phyloP scores from a whole-genome alignment of 2,888 invertebrate species.

The Hetaerina titia region DNA sequence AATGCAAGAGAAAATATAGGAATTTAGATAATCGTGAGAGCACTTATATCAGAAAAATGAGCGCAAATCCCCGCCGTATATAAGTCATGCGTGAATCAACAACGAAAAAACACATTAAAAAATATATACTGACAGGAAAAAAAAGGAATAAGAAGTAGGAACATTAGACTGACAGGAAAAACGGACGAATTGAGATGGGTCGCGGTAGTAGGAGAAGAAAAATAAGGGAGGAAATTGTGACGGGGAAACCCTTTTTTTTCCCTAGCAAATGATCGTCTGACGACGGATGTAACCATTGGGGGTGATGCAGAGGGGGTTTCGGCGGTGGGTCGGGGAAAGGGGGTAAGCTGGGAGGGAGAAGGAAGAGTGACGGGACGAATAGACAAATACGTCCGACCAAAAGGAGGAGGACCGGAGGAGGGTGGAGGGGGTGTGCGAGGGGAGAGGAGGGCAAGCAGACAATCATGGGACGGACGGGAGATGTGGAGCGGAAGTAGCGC shows the following conservation, averaged over 20 bases:
- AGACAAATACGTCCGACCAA: not conserved
- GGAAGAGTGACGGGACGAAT: not conserved
- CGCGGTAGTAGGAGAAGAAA: not conserved
- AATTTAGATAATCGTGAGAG: not conserved
- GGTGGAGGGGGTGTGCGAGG: not conserved
- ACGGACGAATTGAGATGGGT: conserved; percentile 6
- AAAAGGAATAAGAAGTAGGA: not conserved
- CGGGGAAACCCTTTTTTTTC: not conserved
- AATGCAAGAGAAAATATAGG: not conserved
- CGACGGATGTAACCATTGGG: not conserved
- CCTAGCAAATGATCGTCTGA: conserved; percentile 5
- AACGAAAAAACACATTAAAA: not conserved
- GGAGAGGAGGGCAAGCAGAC: not conserved
- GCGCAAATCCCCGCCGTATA: not conserved
- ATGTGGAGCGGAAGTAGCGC: not conserved
- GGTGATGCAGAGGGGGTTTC: not conserved
- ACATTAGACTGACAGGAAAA: conserved; percentile 16
- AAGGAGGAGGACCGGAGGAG: too few species aligned
- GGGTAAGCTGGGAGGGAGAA: not conserved
- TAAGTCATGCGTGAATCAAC: not conserved
- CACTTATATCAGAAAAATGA: not conserved
- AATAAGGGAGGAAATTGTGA: conserved; percentile 11
- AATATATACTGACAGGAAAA: not conserved
- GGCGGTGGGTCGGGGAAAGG: not conserved
- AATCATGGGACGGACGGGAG: not conserved